Base-by-base conservation (phyloP, 2,888 invertebrate species). In the Homarus gammarus region DNA sequence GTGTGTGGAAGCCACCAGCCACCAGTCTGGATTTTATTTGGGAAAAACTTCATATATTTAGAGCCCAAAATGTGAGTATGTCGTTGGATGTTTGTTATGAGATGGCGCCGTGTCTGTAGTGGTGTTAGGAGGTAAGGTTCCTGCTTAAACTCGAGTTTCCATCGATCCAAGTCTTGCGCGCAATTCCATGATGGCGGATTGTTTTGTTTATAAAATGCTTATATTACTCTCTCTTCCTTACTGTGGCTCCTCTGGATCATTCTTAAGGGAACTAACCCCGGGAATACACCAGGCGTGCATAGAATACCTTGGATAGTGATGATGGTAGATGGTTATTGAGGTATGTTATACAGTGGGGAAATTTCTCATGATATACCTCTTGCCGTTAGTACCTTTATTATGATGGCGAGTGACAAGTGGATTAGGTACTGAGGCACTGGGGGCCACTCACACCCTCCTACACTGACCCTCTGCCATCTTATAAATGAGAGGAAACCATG, bases 1-100 rank as follows among this genome's bases (percentile, higher is more conserved):
- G 31, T 82, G 81, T 75, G 75, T 44, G 61, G 82, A 79, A 49
- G 36, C 27, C 27, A 40, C 38, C 44, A 73, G 61, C 40, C 64
- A 81, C 61, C 82, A 87, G 40, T 87, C 87, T 87, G 87, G 87
- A 87, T 81, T 87, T 82, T 87, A 87, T 87, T 87, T 87, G 87
- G 87, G 87, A 87, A 82, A 87, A 82, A 22, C 87, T 87, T 27
- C 51, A 87, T 82, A 61, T 61, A 82, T 87, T 72, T 87, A 81
- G 87, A 87, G 82, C 82, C 31, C 82, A 82, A 61, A 87, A 87
- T 44, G 87, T 87, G 68, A 87, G 87, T 87, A 81, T 44, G 3
- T 27, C 22, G 18, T 22, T 2, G 44, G n/a, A 18, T 68, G 27
- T 15, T 44, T 33, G 56, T 15, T 56, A 31, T 36, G n/a, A n/a